A percentile compares a stretch with the other conserved stretches of the same genome.
These are phyloP conservation scores for Chydorus sphaericus DNA, from an alignment of 2,888 invertebrate species.

Conservation along the genomic window DNA sequence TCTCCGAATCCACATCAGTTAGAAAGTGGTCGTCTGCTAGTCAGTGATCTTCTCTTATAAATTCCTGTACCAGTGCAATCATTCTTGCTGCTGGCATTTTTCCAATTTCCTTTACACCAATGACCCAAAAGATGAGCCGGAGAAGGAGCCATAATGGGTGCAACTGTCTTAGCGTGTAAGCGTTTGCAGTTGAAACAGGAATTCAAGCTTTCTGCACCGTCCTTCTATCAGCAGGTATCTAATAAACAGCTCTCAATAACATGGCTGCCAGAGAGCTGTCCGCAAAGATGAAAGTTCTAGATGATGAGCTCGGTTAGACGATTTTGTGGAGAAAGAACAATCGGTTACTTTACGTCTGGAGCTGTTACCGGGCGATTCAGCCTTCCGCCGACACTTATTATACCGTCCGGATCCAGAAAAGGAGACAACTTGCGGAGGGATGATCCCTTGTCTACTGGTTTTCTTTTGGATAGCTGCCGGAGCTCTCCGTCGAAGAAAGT, in stretches of 20 bases:
- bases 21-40: not conserved
- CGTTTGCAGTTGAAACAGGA: not conserved
- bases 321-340: not conserved
- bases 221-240: too few species aligned
- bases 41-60: not conserved
- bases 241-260: too few species aligned
- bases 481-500: too few species aligned
- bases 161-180: not conserved
- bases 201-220: too few species aligned
- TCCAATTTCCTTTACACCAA: not conserved
- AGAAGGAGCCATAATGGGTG: conserved; percentile 2
- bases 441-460: too few species aligned
- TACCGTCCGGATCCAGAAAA: not conserved
- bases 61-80: not conserved
- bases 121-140: not conserved
- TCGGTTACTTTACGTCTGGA: not conserved
- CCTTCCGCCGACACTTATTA: not conserved
- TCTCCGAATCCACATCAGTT: not conserved
- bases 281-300: not conserved
- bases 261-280: too few species aligned
- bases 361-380: not conserved
- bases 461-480: too few species aligned
- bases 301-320: not conserved
- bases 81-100: not conserved
- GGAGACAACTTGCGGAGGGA: too few species aligned